Evolutionary conservation across 2,113 vertebrate genomes (phyloP).

Genomic region (Pholis gunnellus): DNA sequence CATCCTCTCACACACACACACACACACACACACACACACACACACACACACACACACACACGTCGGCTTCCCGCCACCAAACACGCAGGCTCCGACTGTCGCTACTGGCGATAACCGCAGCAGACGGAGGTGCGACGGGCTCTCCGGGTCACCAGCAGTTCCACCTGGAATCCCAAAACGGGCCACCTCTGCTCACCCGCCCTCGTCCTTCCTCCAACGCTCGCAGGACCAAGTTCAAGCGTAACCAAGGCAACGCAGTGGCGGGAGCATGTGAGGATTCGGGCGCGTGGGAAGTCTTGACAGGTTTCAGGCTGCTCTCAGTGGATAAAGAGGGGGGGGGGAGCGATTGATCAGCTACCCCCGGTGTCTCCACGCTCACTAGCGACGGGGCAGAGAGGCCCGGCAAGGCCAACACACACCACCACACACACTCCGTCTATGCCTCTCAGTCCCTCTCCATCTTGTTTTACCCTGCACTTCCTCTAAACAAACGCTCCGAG

Average conservation of each 20-base stretch:
- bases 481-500: conserved; percentile 14
- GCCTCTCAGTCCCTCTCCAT: neutral
- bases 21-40: conserved; percentile 25
- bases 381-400: conserved; percentile 7
- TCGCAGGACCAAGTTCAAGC: conserved; percentile 21
- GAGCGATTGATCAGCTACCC: conserved; percentile 36
- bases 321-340: conserved; percentile 16
- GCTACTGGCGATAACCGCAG: conserved; percentile 47
- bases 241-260: conserved; percentile 57
- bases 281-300: conserved; percentile 47
- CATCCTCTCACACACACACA: conserved; percentile 37
- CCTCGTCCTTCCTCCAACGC: conserved; percentile 23
- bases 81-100: conserved; percentile 47
- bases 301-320: conserved; percentile 48
- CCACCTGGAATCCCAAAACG: conserved; percentile 26
- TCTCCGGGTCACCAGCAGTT: conserved; percentile 41
- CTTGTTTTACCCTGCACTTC: conserved; percentile 7
- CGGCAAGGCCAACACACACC: conserved; percentile 10
- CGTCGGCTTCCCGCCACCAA: conserved; percentile 51
- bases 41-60: conserved; percentile 18
- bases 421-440: conserved; percentile 9
- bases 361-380: conserved; percentile 32
- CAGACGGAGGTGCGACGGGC: neutral
- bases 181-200: conserved; percentile 22
- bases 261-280: conserved; percentile 42